Evolutionary conservation across 2,888 invertebrate genomes (phyloP), one percentile per base, ranked within the genome.

Genomic region (Meliscaeva auricollis): DNA sequence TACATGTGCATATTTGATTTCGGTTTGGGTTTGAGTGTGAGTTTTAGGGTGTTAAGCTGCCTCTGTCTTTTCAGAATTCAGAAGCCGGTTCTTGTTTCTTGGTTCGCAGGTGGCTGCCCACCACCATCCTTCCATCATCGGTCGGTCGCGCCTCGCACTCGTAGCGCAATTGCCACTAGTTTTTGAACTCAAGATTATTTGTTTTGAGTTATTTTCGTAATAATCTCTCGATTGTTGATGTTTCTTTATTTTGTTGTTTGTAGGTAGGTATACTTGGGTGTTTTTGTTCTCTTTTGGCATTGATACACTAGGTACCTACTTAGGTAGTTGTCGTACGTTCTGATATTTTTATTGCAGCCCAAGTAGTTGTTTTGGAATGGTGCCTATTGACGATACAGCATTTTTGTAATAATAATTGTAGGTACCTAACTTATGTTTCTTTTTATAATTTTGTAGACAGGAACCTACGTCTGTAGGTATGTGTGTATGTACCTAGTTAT

Each of bases 11-110:
- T 35, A 2, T 11, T 8, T 50, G 30, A 54, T 48, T 62, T 32
- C 7, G n/a, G n/a, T 68, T 44, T 41, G 32, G 38, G 22, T 68
- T 68, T 69, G 20, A 76, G 69, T 60, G 35, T 30, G 70, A n/a
- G 48, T 66, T 81, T 69, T 73, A 50, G 81, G 85, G 73, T 81
- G 76, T 81, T 66, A 62, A 66, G 75, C 35, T 56, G 81, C 85
- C 81, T 76, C 58, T 76, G 68, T 73, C 26, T 64, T 32, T 81
- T 77, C 11, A 38, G 11, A 38, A 26, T 38, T 38, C 81, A 68
- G 85, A 85, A 81, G 81, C 85, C 85, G 85, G 85, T 85, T 85
- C 76, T 73, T 76, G 56, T 76, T 72, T 85, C 75, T 85, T 72
- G 48, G 69, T 72, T 81, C 56, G 85, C 85, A 85, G 85, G 85